Conservation (phyloP, 2,888 invertebrate species). For the Dioctria rufipes region DNA sequence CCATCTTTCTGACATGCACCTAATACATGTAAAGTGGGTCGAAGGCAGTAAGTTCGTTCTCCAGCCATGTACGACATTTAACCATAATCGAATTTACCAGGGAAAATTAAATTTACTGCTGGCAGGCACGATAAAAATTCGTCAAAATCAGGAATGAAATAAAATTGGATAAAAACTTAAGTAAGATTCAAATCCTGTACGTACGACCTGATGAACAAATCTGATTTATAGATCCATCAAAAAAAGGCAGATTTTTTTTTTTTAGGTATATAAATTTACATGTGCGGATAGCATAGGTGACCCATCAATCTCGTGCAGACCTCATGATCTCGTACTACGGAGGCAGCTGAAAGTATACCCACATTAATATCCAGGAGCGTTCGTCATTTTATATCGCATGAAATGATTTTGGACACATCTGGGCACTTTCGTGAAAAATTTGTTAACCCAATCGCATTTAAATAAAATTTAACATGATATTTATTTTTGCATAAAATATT, state of each 20-base stretch:
- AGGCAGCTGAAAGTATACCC: slow-evolving; percentile 27
- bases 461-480: slow-evolving; percentile 47
- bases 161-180: slow-evolving; percentile 26
- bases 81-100: no score
- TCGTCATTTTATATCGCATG: slow-evolving; percentile 5
- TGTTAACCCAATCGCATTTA: slow-evolving; percentile 50
- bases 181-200: slow-evolving; percentile 18
- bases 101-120: slow-evolving; percentile 19
- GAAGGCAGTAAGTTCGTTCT: no score
- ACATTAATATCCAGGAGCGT: slow-evolving; percentile 38
- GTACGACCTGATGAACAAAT: background rate
- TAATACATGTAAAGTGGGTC: no score
- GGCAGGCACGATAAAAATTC: background rate
- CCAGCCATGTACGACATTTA: no score
- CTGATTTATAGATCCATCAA: slow-evolving; percentile 34
- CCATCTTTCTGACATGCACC: no score
- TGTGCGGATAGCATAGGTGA: background rate
- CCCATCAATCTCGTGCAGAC: slow-evolving; percentile 33
- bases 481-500: slow-evolving; percentile 49
- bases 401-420: slow-evolving; percentile 43
- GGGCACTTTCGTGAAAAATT: slow-evolving; percentile 37
- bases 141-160: background rate
- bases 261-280: background rate
- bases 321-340: slow-evolving; percentile 18
- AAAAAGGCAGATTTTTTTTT: no score